Percentiles rank a stretch among this genome's conserved stretches.
Conservation (phyloP, 2,888 invertebrate species). For the Sminthurides aquaticus region DNA sequence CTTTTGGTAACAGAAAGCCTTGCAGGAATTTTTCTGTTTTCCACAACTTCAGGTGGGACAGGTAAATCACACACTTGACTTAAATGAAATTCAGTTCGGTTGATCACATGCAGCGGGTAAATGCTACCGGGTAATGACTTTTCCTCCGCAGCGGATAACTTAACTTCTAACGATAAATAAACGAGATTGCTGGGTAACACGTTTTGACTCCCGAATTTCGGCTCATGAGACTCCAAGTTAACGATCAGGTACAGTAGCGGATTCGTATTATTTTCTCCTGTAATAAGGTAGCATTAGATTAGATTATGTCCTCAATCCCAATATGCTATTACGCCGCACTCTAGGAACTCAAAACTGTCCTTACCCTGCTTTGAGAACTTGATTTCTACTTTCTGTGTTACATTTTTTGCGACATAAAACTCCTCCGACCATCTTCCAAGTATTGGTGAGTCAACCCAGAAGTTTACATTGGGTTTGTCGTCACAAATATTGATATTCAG, state of each 20-base stretch:
- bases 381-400: not conserved
- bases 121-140: not conserved
- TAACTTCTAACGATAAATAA: not conserved
- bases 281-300: no score
- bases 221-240: not conserved
- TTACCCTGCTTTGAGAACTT: not conserved
- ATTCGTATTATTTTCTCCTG: not conserved
- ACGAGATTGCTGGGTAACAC: not conserved
- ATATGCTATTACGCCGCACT: no score
- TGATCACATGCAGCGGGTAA: not conserved
- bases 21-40: not conserved
- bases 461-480: not conserved
- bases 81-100: not conserved
- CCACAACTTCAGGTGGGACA: not conserved
- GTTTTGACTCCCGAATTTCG: not conserved
- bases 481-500: not conserved
- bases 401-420: not conserved
- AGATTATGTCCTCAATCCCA: no score
- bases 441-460: not conserved
- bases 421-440: not conserved
- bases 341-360: no score
- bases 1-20: no score
- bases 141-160: not conserved
- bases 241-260: not conserved
- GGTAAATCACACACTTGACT: not conserved